Conservation (phyloP, 2,797 vertebrate genomes). For the Buceros bicornis region DNA sequence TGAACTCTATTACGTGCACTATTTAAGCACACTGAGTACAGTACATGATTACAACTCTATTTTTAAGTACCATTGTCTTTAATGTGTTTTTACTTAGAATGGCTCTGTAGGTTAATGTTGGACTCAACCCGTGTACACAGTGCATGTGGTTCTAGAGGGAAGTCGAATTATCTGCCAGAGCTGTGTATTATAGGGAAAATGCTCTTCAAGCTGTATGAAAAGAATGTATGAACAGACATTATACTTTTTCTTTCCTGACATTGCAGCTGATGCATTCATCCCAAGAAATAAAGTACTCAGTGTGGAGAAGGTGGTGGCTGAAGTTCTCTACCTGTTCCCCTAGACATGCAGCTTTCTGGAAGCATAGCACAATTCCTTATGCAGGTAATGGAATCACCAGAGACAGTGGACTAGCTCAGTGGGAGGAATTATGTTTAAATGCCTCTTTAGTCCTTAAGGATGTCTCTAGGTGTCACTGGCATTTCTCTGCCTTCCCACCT, state of each 20-base stretch:
- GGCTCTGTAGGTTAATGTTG: constrained; percentile 33
- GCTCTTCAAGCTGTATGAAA: neutral
- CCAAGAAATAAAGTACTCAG: neutral
- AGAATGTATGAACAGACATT: neutral
- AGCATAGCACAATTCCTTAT: neutral
- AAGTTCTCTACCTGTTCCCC: constrained; percentile 1
- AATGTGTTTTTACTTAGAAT: constrained; percentile 44
- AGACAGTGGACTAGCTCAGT: neutral
- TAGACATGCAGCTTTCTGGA: neutral
- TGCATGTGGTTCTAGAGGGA: neutral
- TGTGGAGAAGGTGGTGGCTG: constrained; percentile 4
- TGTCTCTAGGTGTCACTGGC: neutral
- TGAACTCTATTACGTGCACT: constrained; percentile 33
- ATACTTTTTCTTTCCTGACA: constrained; percentile 16
- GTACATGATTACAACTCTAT: constrained; percentile 20
- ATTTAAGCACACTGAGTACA: constrained; percentile 40
- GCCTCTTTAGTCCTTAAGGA: neutral
- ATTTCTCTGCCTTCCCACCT: neutral
- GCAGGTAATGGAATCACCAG: neutral
- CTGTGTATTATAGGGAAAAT: neutral
- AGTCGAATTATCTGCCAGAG: neutral
- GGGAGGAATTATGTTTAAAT: constrained; percentile 1
- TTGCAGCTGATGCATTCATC: constrained; percentile 15
- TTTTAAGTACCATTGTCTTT: constrained; percentile 50
- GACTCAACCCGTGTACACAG: neutral